Evolutionary conservation across 2,797 vertebrate genomes (phyloP), one percentile per base, ranked within the genome.

Genomic region (Scarus forsteni): DNA sequence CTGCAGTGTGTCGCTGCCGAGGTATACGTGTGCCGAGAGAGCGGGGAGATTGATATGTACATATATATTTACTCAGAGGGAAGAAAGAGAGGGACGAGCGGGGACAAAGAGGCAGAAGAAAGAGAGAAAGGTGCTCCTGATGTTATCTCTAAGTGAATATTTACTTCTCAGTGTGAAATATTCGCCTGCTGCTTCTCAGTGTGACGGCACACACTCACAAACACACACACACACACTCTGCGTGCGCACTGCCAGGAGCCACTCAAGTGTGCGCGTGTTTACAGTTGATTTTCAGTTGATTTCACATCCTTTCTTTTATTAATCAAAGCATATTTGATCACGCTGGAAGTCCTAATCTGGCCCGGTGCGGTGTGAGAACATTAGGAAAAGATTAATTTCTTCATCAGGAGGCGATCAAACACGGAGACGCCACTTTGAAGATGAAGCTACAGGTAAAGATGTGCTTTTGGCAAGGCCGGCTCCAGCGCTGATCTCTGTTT

Each of bases 111-210:
- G 53, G 58, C n/a, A 69, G 68, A 67, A 70, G 66, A 81, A 79
- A 77, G 78, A 71, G 66, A 75, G 82, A 73, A 77, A 75, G 77
- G 76, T 88, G 68, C 81, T 80, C 71, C 75, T 3, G 83, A 88
- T 88, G 44, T 76, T 90, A 90, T 91, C 83, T 79, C 44, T 69
- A 59, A 88, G 81, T 82, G 75, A 85, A 79, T 91, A 88, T 90
- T 88, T 88, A 88, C 75, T 75, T 79, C 77, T 75, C 83, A 77
- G 85, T 73, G 65, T 85, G 83, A 82, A 76, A 73, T 60, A 55
- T 61, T 67, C 11, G 4, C 73, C 61, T 73, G 77, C 75, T 73
- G 80, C 76, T 69, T 80, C 73, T 60, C 73, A 61, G 63, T 75
- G 72, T 83, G 76, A 73, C 42, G 46, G 38, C 60, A 27, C 53